These are phyloP conservation scores for Aphodius sticticus DNA, from an alignment of 2,888 invertebrate species.

Conservation along the genomic window DNA sequence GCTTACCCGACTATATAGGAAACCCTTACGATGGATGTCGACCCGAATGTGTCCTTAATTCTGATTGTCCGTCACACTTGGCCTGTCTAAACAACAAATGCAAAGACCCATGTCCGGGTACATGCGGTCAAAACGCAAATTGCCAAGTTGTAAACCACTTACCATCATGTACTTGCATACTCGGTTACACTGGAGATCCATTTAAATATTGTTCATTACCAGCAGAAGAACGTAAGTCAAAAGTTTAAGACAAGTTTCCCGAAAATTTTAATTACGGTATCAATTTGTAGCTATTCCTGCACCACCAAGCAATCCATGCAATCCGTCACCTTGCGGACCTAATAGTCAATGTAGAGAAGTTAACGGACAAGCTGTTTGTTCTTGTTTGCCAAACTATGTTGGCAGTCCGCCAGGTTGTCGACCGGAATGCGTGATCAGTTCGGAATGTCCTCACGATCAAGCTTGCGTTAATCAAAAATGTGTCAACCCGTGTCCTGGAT, in stretches of 20 bases:
- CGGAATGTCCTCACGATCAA: slow-evolving; percentile 75
- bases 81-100: slow-evolving; percentile 77
- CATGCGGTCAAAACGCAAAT: slow-evolving; percentile 74
- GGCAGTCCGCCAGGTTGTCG: slow-evolving; percentile 81
- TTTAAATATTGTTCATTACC: slow-evolving; percentile 67
- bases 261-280: neutral
- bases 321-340: slow-evolving; percentile 72
- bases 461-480: slow-evolving; percentile 83
- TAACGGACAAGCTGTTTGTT: slow-evolving; percentile 77
- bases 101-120: slow-evolving; percentile 75
- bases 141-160: slow-evolving; percentile 74
- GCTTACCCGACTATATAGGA: slow-evolving; percentile 72
- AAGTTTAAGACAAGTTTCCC: neutral
- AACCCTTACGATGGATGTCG: slow-evolving; percentile 77
- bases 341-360: slow-evolving; percentile 77
- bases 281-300: slow-evolving; percentile 23
- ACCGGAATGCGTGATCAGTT: slow-evolving; percentile 80
- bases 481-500: slow-evolving; percentile 76
- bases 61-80: slow-evolving; percentile 72
- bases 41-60: slow-evolving; percentile 73
- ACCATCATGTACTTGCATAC: slow-evolving; percentile 69
- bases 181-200: slow-evolving; percentile 71
- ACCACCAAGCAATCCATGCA: slow-evolving; percentile 66
- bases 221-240: slow-evolving; percentile 64
- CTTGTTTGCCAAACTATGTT: slow-evolving; percentile 74